Evolutionary conservation across 1,140 invertebrate genomes (phyloP).

Genomic region (Tetraneura akinire): DNA sequence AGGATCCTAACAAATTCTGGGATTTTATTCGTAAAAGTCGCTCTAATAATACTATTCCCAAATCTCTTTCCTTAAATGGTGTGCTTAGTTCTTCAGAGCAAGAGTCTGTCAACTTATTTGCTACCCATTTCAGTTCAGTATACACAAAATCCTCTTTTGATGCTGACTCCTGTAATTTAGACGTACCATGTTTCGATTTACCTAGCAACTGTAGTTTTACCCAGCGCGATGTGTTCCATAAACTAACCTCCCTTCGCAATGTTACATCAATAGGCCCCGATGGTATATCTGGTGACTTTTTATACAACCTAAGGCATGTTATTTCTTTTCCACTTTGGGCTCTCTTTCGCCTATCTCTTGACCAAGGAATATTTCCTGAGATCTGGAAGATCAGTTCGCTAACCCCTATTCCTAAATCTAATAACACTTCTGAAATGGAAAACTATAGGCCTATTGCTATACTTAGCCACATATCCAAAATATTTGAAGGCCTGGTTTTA

Average conservation of each 20-base stretch:
- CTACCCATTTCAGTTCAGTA: background rate
- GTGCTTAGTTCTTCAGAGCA: background rate
- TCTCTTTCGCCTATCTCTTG: too few relatives aligned
- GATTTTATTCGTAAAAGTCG: constrained; percentile 9
- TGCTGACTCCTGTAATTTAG: background rate
- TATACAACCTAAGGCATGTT: background rate
- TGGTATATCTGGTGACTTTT: background rate
- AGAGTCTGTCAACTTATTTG: background rate
- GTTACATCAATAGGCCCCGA: background rate
- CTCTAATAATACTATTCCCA: background rate
- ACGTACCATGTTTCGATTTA: background rate
- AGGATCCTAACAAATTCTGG: constrained; percentile 2
- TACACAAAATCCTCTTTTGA: background rate
- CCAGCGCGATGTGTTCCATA: constrained; percentile 11
- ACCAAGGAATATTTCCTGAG: too few relatives aligned
- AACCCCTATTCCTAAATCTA: background rate
- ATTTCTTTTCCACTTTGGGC: too few relatives aligned
- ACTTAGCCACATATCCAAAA: constrained; percentile 11
- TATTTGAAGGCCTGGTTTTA: background rate
- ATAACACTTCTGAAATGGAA: background rate
- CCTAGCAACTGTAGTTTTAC: background rate
- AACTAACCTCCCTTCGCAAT: constrained; percentile 3
- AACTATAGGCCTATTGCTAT: background rate
- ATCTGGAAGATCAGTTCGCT: too few relatives aligned
- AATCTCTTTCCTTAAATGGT: constrained; percentile 8